Conservation (phyloP, 2,888 invertebrate species). For the Drosophila dives region DNA sequence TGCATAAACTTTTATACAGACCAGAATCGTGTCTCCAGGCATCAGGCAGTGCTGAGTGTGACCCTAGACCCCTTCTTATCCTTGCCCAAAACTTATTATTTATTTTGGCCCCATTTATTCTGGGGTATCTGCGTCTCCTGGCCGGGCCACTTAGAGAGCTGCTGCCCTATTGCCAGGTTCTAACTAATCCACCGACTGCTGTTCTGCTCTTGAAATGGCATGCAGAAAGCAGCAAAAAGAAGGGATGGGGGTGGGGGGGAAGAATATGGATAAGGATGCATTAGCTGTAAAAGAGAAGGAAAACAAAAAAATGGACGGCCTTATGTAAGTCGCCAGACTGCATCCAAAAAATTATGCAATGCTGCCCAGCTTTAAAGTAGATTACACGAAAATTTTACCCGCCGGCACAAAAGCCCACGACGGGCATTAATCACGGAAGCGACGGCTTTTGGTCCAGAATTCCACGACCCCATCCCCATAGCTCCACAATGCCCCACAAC, state of each 20-base stretch:
- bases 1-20: constrained; percentile 23
- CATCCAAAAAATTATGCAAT: constrained; percentile 71
- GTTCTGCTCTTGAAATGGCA: constrained; percentile 39
- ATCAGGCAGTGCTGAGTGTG: constrained; percentile 7
- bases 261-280: constrained; percentile 10
- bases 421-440: constrained; percentile 73
- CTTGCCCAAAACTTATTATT: constrained; percentile 10
- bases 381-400: constrained; percentile 75
- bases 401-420: constrained; percentile 75
- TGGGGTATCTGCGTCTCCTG: constrained; percentile 26
- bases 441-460: constrained; percentile 40
- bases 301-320: constrained; percentile 20
- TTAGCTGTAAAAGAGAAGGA: constrained; percentile 19
- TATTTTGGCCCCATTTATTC: constrained; percentile 32
- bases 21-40: constrained; percentile 17
- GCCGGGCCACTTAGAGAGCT: constrained; percentile 42
- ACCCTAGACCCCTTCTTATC: constrained; percentile 15
- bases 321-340: constrained; percentile 39
- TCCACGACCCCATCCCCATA: not conserved
- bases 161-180: constrained; percentile 8
- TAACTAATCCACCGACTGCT: constrained; percentile 37
- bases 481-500: not conserved
- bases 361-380: constrained; percentile 74
- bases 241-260: not conserved
- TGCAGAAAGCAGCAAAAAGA: constrained; percentile 26